Conservation (phyloP, 2,888 invertebrate genomes). For the Acronicta aceris region DNA sequence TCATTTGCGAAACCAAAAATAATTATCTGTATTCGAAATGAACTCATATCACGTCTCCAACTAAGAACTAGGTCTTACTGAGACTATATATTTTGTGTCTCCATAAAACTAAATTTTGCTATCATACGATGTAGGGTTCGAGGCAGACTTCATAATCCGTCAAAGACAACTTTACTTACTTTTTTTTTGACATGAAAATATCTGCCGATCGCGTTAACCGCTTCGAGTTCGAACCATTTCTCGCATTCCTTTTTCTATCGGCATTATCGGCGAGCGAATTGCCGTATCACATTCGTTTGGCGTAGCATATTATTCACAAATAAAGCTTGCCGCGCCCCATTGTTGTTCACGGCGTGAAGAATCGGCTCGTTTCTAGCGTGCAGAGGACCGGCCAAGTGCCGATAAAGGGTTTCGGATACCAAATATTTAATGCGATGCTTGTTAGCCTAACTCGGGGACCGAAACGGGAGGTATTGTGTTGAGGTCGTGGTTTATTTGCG, state of each 20-base stretch:
- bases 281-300: slow-evolving; percentile 79
- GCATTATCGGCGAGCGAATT: slow-evolving; percentile 72
- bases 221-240: slow-evolving; percentile 29
- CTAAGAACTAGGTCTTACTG: too few species aligned
- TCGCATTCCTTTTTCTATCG: slow-evolving; percentile 43
- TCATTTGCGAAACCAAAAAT: too few species aligned
- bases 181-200: not conserved
- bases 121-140: not conserved
- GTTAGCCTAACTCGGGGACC: slow-evolving; percentile 66
- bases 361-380: slow-evolving; percentile 75
- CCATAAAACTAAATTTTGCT: too few species aligned
- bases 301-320: slow-evolving; percentile 84
- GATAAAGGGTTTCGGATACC: slow-evolving; percentile 72
- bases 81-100: too few species aligned
- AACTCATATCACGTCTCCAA: too few species aligned
- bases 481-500: slow-evolving; percentile 29
- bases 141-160: not conserved
- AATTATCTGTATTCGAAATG: too few species aligned
- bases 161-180: not conserved
- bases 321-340: slow-evolving; percentile 80
- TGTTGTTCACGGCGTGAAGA: slow-evolving; percentile 75
- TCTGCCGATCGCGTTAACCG: slow-evolving; percentile 11
- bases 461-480: slow-evolving; percentile 57
- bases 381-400: slow-evolving; percentile 64
- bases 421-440: slow-evolving; percentile 77